These are phyloP conservation scores for Meda fulgida DNA, from an alignment of 2,797 vertebrate genomes.

Conservation along the genomic window DNA sequence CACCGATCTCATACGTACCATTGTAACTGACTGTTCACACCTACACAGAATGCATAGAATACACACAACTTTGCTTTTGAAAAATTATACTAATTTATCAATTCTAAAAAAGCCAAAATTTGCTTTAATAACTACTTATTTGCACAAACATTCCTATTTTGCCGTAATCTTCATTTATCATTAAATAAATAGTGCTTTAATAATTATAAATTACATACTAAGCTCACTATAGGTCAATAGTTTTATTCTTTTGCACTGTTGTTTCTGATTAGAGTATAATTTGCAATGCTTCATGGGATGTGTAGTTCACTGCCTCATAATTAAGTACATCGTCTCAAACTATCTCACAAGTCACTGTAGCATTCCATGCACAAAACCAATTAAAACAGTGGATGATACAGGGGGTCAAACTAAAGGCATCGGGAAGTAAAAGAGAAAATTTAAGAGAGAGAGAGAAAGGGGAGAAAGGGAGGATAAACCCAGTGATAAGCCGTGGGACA, in stretches of 20 bases:
- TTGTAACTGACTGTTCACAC: not conserved
- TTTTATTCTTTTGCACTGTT: not conserved
- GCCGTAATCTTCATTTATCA: not conserved
- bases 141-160: not conserved
- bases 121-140: not conserved
- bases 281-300: not conserved
- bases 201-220: not conserved
- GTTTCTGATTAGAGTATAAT: not conserved
- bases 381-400: not conserved
- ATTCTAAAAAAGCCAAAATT: no score
- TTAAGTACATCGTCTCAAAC: not conserved
- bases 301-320: not conserved
- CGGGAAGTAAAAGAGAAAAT: slow-evolving; percentile 50
- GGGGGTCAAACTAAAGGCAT: slow-evolving; percentile 29
- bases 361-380: not conserved
- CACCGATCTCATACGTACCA: not conserved
- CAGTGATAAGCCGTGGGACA: slow-evolving; percentile 78
- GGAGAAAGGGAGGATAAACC: slow-evolving; percentile 70
- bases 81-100: not conserved
- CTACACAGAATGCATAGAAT: not conserved
- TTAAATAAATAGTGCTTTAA: not conserved
- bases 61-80: not conserved
- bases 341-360: not conserved
- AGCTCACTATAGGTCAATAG: not conserved
- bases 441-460: slow-evolving; percentile 49